phyloP scores from a whole-genome alignment of 2,113 vertebrate species.

The Cepphus grylle region DNA sequence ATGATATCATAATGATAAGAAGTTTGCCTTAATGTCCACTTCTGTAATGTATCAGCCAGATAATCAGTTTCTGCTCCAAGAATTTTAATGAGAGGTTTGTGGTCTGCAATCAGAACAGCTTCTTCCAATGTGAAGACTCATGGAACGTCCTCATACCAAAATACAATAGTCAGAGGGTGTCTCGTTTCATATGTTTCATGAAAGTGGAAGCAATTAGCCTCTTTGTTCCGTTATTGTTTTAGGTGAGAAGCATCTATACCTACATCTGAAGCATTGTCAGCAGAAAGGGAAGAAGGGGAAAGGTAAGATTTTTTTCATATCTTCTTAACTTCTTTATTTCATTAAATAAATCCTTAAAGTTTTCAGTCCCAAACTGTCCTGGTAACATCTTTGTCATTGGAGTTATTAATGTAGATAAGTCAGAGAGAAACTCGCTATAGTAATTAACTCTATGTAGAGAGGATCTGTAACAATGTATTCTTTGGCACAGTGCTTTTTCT shows the following conservation, averaged over 20 bases:
- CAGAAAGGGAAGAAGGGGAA: neutral
- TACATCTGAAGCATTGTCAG: neutral
- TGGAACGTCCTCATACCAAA: constrained; percentile 58
- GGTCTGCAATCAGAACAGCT: constrained; percentile 39
- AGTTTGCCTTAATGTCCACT: neutral
- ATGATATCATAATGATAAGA: constrained; percentile 56
- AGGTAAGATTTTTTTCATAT: neutral
- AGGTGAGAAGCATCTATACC: constrained; percentile 31
- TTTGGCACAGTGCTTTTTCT: constrained; percentile 7
- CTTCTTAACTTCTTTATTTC: neutral
- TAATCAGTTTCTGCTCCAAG: constrained; percentile 53
- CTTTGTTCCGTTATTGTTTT: constrained; percentile 51
- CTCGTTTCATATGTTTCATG: neutral
- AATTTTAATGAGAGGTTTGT: constrained; percentile 53
- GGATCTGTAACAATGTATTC: neutral
- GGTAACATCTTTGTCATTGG: neutral
- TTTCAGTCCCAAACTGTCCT: neutral
- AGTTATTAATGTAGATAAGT: neutral
- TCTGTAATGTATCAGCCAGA: constrained; percentile 32
- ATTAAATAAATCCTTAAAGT: neutral
- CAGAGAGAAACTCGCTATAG: neutral
- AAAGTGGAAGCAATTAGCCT: constrained; percentile 53
- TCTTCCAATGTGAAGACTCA: constrained; percentile 57
- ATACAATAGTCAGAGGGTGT: constrained; percentile 20
- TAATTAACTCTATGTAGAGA: constrained; percentile 1